Evolutionary conservation across 2,888 invertebrate genomes (phyloP).

Genomic region (Craniophora ligustri): DNA sequence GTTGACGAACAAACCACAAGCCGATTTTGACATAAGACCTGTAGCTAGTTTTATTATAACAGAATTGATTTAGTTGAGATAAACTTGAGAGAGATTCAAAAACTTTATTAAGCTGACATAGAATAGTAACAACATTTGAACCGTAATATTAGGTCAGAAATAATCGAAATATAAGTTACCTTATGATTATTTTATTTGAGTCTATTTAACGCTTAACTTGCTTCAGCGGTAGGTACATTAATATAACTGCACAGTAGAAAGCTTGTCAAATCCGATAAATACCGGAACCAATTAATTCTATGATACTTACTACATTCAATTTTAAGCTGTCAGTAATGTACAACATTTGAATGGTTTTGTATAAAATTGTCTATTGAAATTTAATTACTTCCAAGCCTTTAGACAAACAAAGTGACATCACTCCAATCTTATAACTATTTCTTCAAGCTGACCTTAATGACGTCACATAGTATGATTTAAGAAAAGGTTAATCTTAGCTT

Average conservation of each 20-base stretch:
- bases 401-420: slow-evolving; percentile 35
- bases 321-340: slow-evolving; percentile 11
- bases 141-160: neutral
- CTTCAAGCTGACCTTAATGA: slow-evolving; percentile 38
- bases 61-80: slow-evolving; percentile 4
- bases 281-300: slow-evolving; percentile 24
- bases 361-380: neutral
- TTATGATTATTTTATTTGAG: neutral
- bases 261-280: slow-evolving; percentile 34
- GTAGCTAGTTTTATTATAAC: slow-evolving; percentile 3
- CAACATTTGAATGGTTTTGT: neutral
- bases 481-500: slow-evolving; percentile 35
- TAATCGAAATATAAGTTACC: too few relatives aligned
- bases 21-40: slow-evolving; percentile 35
- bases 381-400: slow-evolving; percentile 6
- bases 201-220: slow-evolving; percentile 1
- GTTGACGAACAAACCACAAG: slow-evolving; percentile 63
- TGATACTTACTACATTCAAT: slow-evolving; percentile 9
- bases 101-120: neutral
- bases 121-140: neutral
- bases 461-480: slow-evolving; percentile 33
- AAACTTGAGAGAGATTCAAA: neutral
- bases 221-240: slow-evolving; percentile 18
- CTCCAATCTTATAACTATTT: slow-evolving; percentile 6
- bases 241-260: slow-evolving; percentile 45